Evolutionary conservation across 1,140 invertebrate genomes (phyloP), one percentile per base, ranked within the genome.

Genomic region (Caerostris darwini): DNA sequence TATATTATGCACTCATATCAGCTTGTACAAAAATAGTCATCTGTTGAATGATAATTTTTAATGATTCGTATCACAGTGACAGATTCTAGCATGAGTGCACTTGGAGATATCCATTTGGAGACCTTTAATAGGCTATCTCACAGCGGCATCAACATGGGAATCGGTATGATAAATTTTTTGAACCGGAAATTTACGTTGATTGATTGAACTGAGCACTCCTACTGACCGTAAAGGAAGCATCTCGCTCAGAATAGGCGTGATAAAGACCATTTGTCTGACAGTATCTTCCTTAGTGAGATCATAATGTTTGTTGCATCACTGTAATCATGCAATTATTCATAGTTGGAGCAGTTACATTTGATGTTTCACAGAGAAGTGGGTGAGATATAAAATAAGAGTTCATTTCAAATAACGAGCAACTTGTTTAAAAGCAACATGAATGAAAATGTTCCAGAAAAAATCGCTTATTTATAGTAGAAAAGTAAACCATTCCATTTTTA

Each of bases 211-310:
- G 19, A 67, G 50, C 81, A 85, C 81, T 92, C 90, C 71, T 56
- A 64, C 57, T 54, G 17, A 56, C 3, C 57, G 19, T 57, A 19
- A 67, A 90, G 69, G 64, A 90, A 88, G 56, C 34, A 53, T 6
- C 53, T 71, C 6, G 50, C 5, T 85, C 88, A 57, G 88, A 69
- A 85, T 34, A 85, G 90, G 90, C 90, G 90, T 64, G 69, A 90
- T 90, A 59, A 90, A 81, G 56, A 85, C 50, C 58, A 85, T 85
- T 92, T 92, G 59, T 92, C 82, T 67, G 90, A 85, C 59, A 64
- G 10, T 17, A 56, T n/a, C 56, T 85, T 58, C 53, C 58, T 50
- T 64, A 19, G 50, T 4, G 50, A 53, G 86, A 88, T 64, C 17
- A 67, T 83, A 58, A 67, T 85, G 58, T 83, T 56, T 77, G 34